Percentiles rank a stretch among this genome's conserved stretches.
Conservation (phyloP, 1,140 invertebrate species). For the Rhagoletis zephyria region DNA sequence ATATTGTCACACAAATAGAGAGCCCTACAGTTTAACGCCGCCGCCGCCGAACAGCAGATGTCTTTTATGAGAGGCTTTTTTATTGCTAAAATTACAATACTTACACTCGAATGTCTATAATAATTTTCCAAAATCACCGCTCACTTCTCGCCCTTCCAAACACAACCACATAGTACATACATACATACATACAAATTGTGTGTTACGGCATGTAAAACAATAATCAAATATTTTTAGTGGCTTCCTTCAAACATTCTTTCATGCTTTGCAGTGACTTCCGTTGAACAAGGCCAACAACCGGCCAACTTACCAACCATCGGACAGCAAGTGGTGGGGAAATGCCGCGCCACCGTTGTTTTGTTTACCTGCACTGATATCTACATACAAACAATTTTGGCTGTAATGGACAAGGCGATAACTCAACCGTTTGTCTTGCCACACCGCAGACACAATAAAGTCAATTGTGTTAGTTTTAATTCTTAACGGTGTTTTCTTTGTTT, state of each 20-base stretch:
- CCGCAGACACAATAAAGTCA: background rate
- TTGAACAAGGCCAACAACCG: conserved; percentile 23
- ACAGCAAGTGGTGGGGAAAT: background rate
- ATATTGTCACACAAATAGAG: no score
- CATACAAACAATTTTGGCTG: background rate
- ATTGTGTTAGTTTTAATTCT: background rate
- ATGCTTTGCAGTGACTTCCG: background rate
- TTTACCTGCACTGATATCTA: background rate
- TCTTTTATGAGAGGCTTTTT: no score
- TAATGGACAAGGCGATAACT: conserved; percentile 30
- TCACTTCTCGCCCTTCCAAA: background rate
- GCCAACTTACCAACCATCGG: background rate
- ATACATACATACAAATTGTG: background rate
- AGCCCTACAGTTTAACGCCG: no score
- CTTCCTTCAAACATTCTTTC: background rate
- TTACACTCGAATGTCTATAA: background rate
- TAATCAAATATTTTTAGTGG: background rate
- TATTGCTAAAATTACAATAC: background rate
- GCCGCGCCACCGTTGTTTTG: background rate
- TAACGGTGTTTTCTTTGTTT: background rate
- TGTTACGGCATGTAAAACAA: background rate
- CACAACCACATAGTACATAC: no score
- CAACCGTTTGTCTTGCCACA: conserved; percentile 23
- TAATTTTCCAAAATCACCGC: background rate
- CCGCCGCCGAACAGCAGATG: no score